Base-by-base conservation (phyloP, 1,140 invertebrate species). In the Trachymyrmex septentrionalis region DNA sequence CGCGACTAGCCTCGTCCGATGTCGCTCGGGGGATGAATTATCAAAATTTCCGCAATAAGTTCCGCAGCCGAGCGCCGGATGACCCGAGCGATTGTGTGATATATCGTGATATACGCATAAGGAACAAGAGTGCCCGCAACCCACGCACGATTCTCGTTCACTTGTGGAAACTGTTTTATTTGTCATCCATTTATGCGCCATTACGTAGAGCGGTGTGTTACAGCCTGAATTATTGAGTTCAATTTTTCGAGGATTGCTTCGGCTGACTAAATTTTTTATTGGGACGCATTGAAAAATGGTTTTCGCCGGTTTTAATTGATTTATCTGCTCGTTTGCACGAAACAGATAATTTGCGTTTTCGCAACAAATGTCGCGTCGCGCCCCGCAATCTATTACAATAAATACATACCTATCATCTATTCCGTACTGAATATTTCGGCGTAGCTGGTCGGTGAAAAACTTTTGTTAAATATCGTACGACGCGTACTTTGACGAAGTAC, bases 21-120 rank as follows among this genome's bases (percentile, higher is more conserved):
- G 59, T 61, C 55, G 30, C 57, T 63, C 67, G 69, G 24, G 53
- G 59, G 73, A 92, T 92, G 84, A 92, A 90, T 92, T 91, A 92
- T 92, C 85, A 87, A 92, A 91, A 92, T 85, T 91, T 87, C 87
- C 78, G 89, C 85, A 85, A 89, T 77, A 85, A 78, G 82, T 84
- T 55, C 76, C 75, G 78, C 85, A 87, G 55, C 38, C 77, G 16
- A 12, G 10, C 21, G 27, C 71, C 48, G 44, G 53, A 44, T n/a
- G 63, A 66, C 67, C 64, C 61, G 27, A 48, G 61, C 34, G 61
- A 59, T 10, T 44, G 27, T 10, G n/a, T 21, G n/a, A n/a, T 61
- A 30, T 27, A 61, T n/a, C 71, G 66, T 38, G 85, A 55, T 19
- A 53, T 34, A 34, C 72, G 71, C 85, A 38, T 87, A 84, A 61